A percentile compares a stretch with the other conserved stretches of the same genome.
Evolutionary conservation across 2,888 invertebrate genomes (phyloP).

Genomic region (Stenchaetothrips biformis): DNA sequence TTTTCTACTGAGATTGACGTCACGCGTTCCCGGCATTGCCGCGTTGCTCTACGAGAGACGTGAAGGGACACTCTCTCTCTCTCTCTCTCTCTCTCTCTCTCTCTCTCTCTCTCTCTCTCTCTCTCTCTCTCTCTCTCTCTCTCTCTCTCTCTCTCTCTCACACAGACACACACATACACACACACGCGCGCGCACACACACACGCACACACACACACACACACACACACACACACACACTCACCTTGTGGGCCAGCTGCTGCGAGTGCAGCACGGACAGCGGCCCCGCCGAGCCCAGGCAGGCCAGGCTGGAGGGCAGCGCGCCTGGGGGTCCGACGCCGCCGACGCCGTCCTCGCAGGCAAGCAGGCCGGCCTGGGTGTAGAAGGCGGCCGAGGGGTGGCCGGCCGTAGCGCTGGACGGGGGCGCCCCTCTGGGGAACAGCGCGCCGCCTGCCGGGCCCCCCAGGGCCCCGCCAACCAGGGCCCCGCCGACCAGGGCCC

Average conservation of each 20-base stretch:
- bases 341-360: slow-evolving; percentile 1
- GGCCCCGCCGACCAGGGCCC: not conserved
- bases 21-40: no score
- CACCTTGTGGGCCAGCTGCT: slow-evolving; percentile 16
- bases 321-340: not conserved
- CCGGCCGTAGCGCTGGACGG: not conserved
- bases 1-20: no score
- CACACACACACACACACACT: no score
- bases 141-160: no score
- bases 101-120: no score
- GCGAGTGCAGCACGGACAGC: slow-evolving; percentile 11
- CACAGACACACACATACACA: no score
- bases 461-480: not conserved
- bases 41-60: no score
- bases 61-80: no score
- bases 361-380: slow-evolving; percentile 1
- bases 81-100: no score
- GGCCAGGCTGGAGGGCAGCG: not conserved
- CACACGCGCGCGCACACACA: no score
- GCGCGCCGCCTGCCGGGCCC: not conserved
- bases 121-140: no score
- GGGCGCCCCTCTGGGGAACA: not conserved
- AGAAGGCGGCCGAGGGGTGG: not conserved
- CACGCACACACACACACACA: no score
- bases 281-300: slow-evolving; percentile 8